phyloP scores from a whole-genome alignment of 2,888 invertebrate genomes.

The Ephialtes manifestator region DNA sequence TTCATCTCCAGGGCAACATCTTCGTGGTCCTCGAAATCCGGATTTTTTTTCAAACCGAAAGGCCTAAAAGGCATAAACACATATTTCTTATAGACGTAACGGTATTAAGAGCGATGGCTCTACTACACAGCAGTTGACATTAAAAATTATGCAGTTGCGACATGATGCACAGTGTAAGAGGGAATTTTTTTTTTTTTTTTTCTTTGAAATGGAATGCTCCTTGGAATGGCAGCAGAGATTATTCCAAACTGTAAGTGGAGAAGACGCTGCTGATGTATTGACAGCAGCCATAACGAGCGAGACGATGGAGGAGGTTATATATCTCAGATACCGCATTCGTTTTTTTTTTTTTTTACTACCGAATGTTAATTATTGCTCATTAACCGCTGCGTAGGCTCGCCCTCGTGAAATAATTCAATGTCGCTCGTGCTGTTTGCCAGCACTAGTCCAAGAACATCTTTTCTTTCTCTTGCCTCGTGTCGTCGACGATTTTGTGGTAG shows the following conservation, averaged over 20 bases:
- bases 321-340: conserved; percentile 11
- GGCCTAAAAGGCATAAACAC: conserved; percentile 75
- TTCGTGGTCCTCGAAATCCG: conserved; percentile 72
- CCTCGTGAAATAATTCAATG: conserved; percentile 50
- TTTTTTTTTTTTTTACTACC: neutral
- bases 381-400: conserved; percentile 39
- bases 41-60: conserved; percentile 72
- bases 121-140: conserved; percentile 72
- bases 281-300: neutral
- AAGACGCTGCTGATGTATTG: neutral
- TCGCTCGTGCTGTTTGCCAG: neutral
- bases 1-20: conserved; percentile 33
- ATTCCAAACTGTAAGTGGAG: neutral
- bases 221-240: conserved; percentile 40
- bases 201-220: conserved; percentile 72
- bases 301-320: conserved; percentile 24
- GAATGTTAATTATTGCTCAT: conserved; percentile 51
- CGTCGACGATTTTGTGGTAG: neutral
- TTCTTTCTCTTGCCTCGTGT: neutral
- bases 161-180: conserved; percentile 59
- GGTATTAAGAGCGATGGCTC: neutral
- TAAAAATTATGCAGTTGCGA: conserved; percentile 81
- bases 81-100: conserved; percentile 22
- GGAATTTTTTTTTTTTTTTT: conserved; percentile 77
- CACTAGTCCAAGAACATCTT: neutral